These are phyloP conservation scores for Erannis defoliaria DNA, from an alignment of 2,888 invertebrate genomes.

Conservation along the genomic window DNA sequence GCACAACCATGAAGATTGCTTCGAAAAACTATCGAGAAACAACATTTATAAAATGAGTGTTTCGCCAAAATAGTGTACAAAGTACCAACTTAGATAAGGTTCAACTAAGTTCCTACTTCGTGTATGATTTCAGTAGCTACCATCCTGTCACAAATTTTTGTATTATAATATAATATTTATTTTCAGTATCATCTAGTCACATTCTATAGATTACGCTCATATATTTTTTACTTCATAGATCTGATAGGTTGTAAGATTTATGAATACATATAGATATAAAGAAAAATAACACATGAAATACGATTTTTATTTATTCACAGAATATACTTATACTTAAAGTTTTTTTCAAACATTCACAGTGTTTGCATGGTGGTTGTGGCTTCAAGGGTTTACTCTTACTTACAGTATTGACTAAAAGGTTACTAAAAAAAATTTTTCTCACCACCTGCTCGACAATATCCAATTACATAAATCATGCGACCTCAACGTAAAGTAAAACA, in stretches of 20 bases:
- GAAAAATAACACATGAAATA: slow-evolving; percentile 35
- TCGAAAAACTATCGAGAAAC: slow-evolving; percentile 77
- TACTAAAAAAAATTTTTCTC: no score
- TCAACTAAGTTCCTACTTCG: slow-evolving; percentile 44
- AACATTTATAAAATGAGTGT: slow-evolving; percentile 82
- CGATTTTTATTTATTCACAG: slow-evolving; percentile 35
- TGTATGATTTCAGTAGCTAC: slow-evolving; percentile 37
- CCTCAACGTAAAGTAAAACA: no score
- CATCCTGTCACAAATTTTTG: slow-evolving; percentile 50
- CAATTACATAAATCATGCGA: no score
- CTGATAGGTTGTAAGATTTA: slow-evolving; percentile 14
- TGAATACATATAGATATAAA: slow-evolving; percentile 35
- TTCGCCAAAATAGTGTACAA: slow-evolving; percentile 67
- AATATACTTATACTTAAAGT: background rate
- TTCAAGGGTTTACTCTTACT: no score
- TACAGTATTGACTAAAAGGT: no score
- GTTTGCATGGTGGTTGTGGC: no score
- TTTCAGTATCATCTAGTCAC: slow-evolving; percentile 70
- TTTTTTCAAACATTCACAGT: background rate
- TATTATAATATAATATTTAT: slow-evolving; percentile 35
- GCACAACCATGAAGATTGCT: slow-evolving; percentile 83
- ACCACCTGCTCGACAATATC: no score
- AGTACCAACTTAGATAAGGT: slow-evolving; percentile 48
- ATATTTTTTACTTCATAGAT: slow-evolving; percentile 47
- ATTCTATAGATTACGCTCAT: slow-evolving; percentile 60